Evolutionary conservation across 2,113 vertebrate genomes (phyloP), one percentile per base, ranked within the genome.

Genomic region (Paradoxurus hermaphroditus): DNA sequence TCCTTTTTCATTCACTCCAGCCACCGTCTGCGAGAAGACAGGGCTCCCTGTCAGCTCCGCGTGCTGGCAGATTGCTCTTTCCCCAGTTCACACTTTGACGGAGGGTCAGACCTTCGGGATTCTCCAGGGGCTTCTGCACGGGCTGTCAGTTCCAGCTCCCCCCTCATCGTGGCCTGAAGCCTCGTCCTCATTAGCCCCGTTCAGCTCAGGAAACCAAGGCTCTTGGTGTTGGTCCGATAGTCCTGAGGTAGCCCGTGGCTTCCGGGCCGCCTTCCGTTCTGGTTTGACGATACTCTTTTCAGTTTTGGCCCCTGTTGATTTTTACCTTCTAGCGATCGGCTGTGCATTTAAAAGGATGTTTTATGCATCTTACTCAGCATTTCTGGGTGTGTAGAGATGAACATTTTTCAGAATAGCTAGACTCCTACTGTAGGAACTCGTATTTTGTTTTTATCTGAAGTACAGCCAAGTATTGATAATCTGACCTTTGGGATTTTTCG

Each of bases 401-500:
- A 7, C 39, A 12, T 31, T 59, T 83, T 86, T 36, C 27, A 39
- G 72, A 44, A 53, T 72, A 73, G n/a, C 51, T 81, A 39, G 51
- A 65, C 25, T 46, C 63, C 25, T 31, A 46, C 39, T 78, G 11
- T 85, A 5, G 23, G 15, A 39, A 82, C 63, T 72, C 29, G 4
- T 91, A 14, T 94, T 91, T 68, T 94, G 9, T 83, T 78, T 92
- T 53, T 89, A 0, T 88, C 11, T 67, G 34, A 39, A 91, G 25
- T 79, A 1, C 39, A 78, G 73, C 78, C 65, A 39, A 63, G 34
- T 79, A 19, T 84, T 79, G 29, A n/a, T 36, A 87, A 21, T 94
- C 68, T 46, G 51, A 72, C 70, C 83, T 51, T 88, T 84, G 78
- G 41, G 62, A 59, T 82, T 9, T 63, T 92, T 95, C 51, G n/a